A percentile compares a stretch with the other conserved stretches of the same genome.
These are phyloP conservation scores for Valencia hispanica DNA, from an alignment of 2,797 vertebrate genomes.

Conservation along the genomic window DNA sequence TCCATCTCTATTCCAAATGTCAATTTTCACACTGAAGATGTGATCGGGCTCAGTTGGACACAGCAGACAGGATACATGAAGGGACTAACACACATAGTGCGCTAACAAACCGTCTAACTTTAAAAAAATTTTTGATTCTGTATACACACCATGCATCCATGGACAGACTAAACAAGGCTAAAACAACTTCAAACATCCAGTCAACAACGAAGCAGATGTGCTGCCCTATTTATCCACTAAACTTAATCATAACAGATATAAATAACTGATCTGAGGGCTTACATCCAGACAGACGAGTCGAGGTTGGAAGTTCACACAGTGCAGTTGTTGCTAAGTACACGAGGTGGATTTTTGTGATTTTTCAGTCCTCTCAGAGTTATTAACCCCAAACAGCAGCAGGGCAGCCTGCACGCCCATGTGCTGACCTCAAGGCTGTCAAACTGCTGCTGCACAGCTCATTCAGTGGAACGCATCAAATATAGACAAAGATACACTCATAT, in stretches of 20 bases:
- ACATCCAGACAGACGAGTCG: slow-evolving; percentile 43
- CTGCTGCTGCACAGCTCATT: slow-evolving; percentile 20
- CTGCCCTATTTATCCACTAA: slow-evolving; percentile 60
- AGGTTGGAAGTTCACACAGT: slow-evolving; percentile 63
- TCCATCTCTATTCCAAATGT: slow-evolving; percentile 72
- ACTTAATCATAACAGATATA: slow-evolving; percentile 68
- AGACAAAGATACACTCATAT: slow-evolving; percentile 22
- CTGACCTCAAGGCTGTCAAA: slow-evolving; percentile 41
- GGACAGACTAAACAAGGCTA: slow-evolving; percentile 16
- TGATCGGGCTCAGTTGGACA: slow-evolving; percentile 53
- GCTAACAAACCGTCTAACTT: not conserved
- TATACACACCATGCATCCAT: slow-evolving; percentile 7
- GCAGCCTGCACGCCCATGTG: slow-evolving; percentile 30
- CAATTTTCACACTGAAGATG: slow-evolving; percentile 65
- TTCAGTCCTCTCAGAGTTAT: slow-evolving; percentile 40
- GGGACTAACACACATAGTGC: slow-evolving; percentile 21
- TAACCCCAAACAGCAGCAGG: slow-evolving; percentile 37
- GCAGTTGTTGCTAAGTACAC: slow-evolving; percentile 50
- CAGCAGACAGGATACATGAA: slow-evolving; percentile 17
- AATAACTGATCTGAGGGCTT: slow-evolving; percentile 65
- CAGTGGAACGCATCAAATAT: slow-evolving; percentile 7
- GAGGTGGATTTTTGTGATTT: slow-evolving; percentile 56
- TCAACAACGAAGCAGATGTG: slow-evolving; percentile 54
- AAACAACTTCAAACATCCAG: slow-evolving; percentile 34
- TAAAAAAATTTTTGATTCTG: not conserved